Base-by-base conservation (phyloP, 2,113 vertebrate species). In the Garra rufa region DNA sequence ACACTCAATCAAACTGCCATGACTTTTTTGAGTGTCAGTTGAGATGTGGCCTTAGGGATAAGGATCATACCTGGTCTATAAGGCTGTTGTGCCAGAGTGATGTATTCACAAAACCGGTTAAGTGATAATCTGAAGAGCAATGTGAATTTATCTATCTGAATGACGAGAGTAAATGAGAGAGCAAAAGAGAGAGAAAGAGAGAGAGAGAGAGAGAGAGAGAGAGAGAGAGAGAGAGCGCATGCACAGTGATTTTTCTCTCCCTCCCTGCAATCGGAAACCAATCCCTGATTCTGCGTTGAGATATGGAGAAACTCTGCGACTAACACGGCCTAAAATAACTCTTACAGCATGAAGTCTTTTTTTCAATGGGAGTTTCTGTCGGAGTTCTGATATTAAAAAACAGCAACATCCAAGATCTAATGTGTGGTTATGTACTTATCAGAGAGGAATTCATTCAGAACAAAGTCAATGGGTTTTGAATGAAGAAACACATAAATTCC, bases 251-350 rank as follows among this genome's bases (percentile, higher is more conserved):
- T 73, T 86, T 46, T 82, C 73, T 17, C 76, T 86, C 73, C 84
- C 84, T 84, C 70, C 85, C 83, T 61, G 9, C 78, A 88, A 87
- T 88, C 85, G 88, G 91, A 92, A 93, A 91, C 90, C 92, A 83
- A 92, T 92, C 92, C 91, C 89, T 92, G 92, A 93, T 92, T 85
- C 85, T 79, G 8, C 6, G 24, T 84, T 28, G 83, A 50, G 91
- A 93, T 92, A 93, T 89, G 70, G 73, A 85, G 76, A 87, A 86
- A 85, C 85, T 83, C 83, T 52, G 59, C 76, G 81, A 89, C 89
- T 87, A 83, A 87, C 78, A 50, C 44, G 13, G 79, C 81, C 77
- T 82, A 88, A 88, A 90, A 83, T 81, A 90, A 88, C 81, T 65
- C 71, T 71, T 83, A 81, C 70, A 41, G 83, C 79, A 57, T 84